These are phyloP conservation scores for Eupristina koningsbergeri DNA, from an alignment of 1,140 invertebrate genomes.

Conservation along the genomic window DNA sequence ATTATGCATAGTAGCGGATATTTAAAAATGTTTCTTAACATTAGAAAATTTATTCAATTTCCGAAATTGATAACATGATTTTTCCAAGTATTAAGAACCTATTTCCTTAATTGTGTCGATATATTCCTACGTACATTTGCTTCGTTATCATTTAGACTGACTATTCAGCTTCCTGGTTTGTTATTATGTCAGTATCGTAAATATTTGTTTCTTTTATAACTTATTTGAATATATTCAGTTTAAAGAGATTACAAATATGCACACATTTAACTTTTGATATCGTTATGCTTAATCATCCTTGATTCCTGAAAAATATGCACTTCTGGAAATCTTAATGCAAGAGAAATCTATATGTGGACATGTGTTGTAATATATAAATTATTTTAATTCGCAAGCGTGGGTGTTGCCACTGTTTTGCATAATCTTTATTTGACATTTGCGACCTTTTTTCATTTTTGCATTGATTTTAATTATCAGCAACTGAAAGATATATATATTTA, in stretches of 20 bases:
- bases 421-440: background rate
- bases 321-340: background rate
- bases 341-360: background rate
- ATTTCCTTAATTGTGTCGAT: no score
- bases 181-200: no score
- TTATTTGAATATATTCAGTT: background rate
- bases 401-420: background rate
- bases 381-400: background rate
- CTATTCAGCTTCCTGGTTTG: no score
- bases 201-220: background rate
- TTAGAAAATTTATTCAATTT: no score
- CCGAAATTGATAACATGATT: background rate
- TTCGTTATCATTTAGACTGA: no score
- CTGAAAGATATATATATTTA: no score
- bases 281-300: background rate
- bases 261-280: background rate
- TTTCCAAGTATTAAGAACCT: background rate
- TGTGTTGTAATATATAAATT: background rate
- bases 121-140: no score
- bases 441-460: background rate
- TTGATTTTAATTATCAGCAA: background rate
- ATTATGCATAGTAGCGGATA: no score
- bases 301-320: background rate
- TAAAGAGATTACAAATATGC: background rate
- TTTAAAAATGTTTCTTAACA: no score